Percentiles rank a stretch among this genome's conserved stretches.
Evolutionary conservation across 2,888 invertebrate genomes (phyloP).

Genomic region (Ecdyonurus torrentis): DNA sequence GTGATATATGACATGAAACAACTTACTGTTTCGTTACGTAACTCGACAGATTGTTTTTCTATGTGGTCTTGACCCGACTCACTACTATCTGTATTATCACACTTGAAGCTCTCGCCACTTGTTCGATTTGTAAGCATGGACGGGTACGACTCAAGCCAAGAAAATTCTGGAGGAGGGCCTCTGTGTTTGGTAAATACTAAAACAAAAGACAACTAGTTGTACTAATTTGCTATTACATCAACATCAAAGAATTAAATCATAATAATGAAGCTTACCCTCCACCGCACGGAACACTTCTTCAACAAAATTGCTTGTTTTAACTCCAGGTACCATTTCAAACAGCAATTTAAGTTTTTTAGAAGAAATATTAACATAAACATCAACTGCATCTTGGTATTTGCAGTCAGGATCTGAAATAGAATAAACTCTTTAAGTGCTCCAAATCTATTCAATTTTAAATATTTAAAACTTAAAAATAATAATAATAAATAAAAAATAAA

Average conservation of each 20-base stretch:
- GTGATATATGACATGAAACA: background rate
- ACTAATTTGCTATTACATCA: too few species aligned
- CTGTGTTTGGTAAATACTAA: slow-evolving; percentile 16
- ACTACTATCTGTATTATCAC: background rate
- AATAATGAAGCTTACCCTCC: slow-evolving; percentile 34
- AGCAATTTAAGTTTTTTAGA: slow-evolving; percentile 32
- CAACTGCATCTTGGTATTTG: slow-evolving; percentile 28
- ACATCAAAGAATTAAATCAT: slow-evolving; percentile 4
- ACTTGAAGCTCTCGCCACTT: slow-evolving; percentile 11
- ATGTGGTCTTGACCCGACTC: background rate
- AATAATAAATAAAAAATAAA: slow-evolving; percentile 1
- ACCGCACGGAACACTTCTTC: slow-evolving; percentile 55
- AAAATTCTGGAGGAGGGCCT: slow-evolving; percentile 20
- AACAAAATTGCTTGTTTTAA: slow-evolving; percentile 50
- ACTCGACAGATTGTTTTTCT: background rate
- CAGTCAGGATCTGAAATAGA: slow-evolving; percentile 31
- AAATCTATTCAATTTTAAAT: too few species aligned
- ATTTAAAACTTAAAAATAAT: background rate
- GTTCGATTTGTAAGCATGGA: slow-evolving; percentile 21
- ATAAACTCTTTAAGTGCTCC: too few species aligned
- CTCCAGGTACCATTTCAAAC: slow-evolving; percentile 37
- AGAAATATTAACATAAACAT: slow-evolving; percentile 35
- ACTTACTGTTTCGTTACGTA: slow-evolving; percentile 7
- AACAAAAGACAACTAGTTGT: slow-evolving; percentile 6
- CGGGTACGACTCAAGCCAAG: slow-evolving; percentile 43